Evolutionary conservation across 2,797 vertebrate genomes (phyloP).

Genomic region (Pristis pectinata): DNA sequence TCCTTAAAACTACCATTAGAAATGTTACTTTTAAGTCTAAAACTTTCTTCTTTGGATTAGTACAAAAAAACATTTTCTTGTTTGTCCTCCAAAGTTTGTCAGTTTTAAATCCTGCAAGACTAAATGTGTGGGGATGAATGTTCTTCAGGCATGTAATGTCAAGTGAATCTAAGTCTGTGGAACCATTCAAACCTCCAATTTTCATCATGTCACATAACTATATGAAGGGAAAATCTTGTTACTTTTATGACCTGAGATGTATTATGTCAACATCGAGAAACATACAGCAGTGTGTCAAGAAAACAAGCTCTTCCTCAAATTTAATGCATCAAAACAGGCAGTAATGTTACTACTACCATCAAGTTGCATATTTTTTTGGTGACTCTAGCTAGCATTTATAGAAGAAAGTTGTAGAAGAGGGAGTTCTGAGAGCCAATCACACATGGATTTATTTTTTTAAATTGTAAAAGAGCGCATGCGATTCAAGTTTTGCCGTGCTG

Average conservation of each 20-base stretch:
- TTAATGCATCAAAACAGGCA: neutral
- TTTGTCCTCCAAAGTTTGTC: neutral
- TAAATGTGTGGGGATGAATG: neutral
- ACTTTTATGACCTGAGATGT: neutral
- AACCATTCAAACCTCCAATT: neutral
- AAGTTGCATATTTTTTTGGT: neutral
- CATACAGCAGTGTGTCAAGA: conserved; percentile 10
- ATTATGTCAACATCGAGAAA: neutral
- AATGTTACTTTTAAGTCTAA: neutral
- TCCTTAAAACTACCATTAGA: neutral
- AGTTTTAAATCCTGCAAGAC: neutral
- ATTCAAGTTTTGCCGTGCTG: neutral
- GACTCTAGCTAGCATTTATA: neutral
- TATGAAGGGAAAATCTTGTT: neutral
- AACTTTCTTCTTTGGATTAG: neutral
- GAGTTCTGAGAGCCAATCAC: neutral
- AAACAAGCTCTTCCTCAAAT: neutral
- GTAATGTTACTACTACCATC: no score
- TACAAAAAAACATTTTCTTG: neutral
- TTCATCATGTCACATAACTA: neutral
- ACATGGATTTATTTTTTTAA: neutral
- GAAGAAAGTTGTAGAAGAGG: neutral
- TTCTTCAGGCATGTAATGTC: neutral
- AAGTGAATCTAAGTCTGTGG: neutral
- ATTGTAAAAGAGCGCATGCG: neutral